A percentile compares a stretch with the other conserved stretches of the same genome.
Conservation (phyloP, 2,888 invertebrate genomes). For the Hoplodrina ambigua region DNA sequence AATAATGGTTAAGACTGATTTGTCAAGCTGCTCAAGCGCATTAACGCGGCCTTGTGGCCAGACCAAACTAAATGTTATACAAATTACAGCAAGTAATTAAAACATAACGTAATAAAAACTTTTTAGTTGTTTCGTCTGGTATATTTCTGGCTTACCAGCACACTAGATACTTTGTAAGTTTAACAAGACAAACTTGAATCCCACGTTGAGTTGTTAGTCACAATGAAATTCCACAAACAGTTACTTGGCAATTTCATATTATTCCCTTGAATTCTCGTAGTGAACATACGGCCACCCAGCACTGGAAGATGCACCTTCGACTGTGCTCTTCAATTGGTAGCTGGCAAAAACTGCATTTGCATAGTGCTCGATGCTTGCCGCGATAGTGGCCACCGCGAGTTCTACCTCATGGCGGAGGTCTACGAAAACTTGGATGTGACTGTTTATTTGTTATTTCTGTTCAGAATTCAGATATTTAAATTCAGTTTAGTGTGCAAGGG, state of each 20-base stretch:
- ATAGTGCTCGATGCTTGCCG: slow-evolving; percentile 84
- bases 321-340: slow-evolving; percentile 85
- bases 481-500: no score
- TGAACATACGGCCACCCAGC: slow-evolving; percentile 80
- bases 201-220: slow-evolving; percentile 9
- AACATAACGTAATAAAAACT: not conserved
- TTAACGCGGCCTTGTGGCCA: slow-evolving; percentile 6
- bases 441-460: slow-evolving; percentile 5
- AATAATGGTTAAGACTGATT: slow-evolving; percentile 28
- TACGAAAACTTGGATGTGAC: slow-evolving; percentile 72
- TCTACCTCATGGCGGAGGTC: slow-evolving; percentile 59
- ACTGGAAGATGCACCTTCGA: slow-evolving; percentile 74
- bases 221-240: slow-evolving; percentile 48
- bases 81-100: not conserved
- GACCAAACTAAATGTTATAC: not conserved
- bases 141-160: not conserved
- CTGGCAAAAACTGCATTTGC: slow-evolving; percentile 90
- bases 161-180: slow-evolving; percentile 1
- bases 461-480: not conserved
- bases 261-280: slow-evolving; percentile 53
- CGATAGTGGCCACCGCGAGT: slow-evolving; percentile 83
- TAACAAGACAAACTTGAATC: slow-evolving; percentile 6
- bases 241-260: slow-evolving; percentile 57
- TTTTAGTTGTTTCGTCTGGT: not conserved
- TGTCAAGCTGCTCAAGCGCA: slow-evolving; percentile 17